Conservation (phyloP, 2,888 invertebrate species). For the Tetranychus piercei region DNA sequence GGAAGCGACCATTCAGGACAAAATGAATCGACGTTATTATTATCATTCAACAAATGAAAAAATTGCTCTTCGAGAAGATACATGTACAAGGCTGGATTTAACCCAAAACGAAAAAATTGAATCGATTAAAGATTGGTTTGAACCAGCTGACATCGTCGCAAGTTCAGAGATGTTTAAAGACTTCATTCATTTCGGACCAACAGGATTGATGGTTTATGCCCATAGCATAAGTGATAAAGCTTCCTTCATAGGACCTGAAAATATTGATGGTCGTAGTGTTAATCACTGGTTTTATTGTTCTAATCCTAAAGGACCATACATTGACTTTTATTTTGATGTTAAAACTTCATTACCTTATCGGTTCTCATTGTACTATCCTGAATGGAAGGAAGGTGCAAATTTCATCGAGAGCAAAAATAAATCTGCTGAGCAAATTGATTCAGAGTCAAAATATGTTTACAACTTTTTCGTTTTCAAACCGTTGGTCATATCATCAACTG, state of each 20-base stretch:
- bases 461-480: neutral
- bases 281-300: neutral
- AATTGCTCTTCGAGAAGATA: too few species aligned
- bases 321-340: neutral
- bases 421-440: neutral
- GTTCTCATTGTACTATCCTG: neutral
- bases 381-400: neutral
- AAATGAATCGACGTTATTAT: too few species aligned
- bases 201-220: too few species aligned
- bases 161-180: too few species aligned
- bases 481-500: neutral
- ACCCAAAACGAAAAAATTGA: too few species aligned
- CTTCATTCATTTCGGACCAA: too few species aligned
- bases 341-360: neutral
- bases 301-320: neutral
- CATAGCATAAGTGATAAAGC: neutral
- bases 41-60: too few species aligned
- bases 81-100: too few species aligned
- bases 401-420: neutral
- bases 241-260: neutral
- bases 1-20: too few species aligned
- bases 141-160: too few species aligned
- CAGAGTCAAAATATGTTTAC: neutral
- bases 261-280: neutral
- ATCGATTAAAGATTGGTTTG: too few species aligned